phyloP scores from a whole-genome alignment of 2,797 vertebrate species.

The Centroberyx gerrardi region DNA sequence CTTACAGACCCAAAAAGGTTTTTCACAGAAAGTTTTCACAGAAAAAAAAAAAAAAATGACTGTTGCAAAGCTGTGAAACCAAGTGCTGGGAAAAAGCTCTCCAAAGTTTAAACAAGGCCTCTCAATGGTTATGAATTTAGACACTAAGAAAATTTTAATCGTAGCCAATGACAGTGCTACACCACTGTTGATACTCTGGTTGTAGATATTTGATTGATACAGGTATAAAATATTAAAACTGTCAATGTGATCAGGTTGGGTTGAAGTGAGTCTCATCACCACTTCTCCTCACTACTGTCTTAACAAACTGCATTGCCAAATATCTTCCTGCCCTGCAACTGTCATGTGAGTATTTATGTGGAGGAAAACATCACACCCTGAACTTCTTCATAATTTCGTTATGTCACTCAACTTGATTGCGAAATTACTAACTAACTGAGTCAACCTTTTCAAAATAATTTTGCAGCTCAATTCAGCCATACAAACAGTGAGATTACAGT shows the following conservation, averaged over 20 bases:
- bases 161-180: neutral
- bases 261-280: neutral
- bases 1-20: constrained; percentile 15
- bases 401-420: neutral
- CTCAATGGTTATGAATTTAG: neutral
- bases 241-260: neutral
- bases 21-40: constrained; percentile 5
- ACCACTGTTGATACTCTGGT: neutral
- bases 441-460: neutral
- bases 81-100: neutral
- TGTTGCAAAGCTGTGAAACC: neutral
- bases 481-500: neutral
- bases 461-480: neutral
- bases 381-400: neutral
- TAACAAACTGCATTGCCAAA: neutral
- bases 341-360: neutral
- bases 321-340: neutral
- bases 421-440: neutral
- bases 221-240: neutral
- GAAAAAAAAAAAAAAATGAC: constrained; percentile 9
- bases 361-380: neutral
- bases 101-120: too few species aligned
- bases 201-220: neutral
- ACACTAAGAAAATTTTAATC: neutral
- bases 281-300: neutral